phyloP scores from a whole-genome alignment of 1,140 invertebrate species.

The Drosophila pallidifrons region DNA sequence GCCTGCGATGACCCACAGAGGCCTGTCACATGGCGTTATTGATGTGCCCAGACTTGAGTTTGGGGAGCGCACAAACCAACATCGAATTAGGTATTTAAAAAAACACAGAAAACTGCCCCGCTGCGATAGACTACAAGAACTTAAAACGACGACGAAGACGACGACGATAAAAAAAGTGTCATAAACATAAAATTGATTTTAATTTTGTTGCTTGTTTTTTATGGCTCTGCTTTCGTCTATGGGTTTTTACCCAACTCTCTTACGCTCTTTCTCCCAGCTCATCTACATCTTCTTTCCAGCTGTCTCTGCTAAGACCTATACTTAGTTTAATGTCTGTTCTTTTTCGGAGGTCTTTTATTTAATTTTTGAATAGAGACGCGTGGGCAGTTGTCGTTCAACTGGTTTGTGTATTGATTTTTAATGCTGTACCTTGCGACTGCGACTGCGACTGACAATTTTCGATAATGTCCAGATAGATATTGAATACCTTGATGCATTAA shows the following conservation, averaged over 20 bases:
- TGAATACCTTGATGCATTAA: conserved; percentile 62
- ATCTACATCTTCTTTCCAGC: background rate
- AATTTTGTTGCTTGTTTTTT: conserved; percentile 49
- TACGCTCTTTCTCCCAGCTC: background rate
- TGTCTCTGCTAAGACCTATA: conserved; percentile 19
- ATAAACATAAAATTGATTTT: conserved; percentile 79
- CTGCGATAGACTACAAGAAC: conserved; percentile 46
- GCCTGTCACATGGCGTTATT: conserved; percentile 3
- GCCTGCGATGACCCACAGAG: conserved; percentile 27
- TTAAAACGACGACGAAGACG: conserved; percentile 29
- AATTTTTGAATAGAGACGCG: conserved; percentile 57
- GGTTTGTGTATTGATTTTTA: conserved; percentile 65
- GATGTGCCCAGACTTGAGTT: background rate
- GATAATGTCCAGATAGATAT: conserved; percentile 16
- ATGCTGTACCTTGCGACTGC: conserved; percentile 13
- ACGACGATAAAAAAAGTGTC: conserved; percentile 56
- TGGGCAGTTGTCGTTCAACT: conserved; percentile 45
- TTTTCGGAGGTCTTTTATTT: conserved; percentile 28
- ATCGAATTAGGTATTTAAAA: conserved; percentile 21
- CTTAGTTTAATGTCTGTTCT: conserved; percentile 35
- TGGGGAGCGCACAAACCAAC: conserved; percentile 6
- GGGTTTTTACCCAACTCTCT: conserved; percentile 57
- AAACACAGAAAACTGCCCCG: conserved; percentile 29
- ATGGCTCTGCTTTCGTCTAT: conserved; percentile 12
- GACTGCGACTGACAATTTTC: background rate